Evolutionary conservation across 2,797 vertebrate genomes (phyloP), one percentile per base, ranked within the genome.

Genomic region (Trematomus bernacchii): DNA sequence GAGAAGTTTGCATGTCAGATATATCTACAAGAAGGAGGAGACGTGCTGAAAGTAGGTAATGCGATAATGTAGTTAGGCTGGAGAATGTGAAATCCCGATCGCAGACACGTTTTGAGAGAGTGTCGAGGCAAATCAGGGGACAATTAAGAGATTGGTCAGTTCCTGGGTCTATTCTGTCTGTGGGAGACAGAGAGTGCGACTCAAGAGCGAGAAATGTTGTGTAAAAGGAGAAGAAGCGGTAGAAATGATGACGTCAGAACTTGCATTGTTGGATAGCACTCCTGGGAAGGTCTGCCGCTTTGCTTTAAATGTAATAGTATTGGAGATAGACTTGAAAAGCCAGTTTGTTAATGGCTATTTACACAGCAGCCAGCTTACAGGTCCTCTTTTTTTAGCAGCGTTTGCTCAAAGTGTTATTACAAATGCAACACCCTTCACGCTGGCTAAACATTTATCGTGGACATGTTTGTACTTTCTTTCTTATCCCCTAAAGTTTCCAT

Each of bases 401-500:
- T 85, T 79, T 79, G 51, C 66, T 78, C 57, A 68, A 11, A 54
- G 77, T 82, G 73, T 62, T 43, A 5, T 68, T 64, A 77, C 47
- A 33, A 10, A 4, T 18, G 64, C 47, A 23, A 68, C 66, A 46
- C 30, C 71, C 70, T 75, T 75, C 73, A 78, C 4, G 16, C 55
- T 33, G 30, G 18, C 30, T 61, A 60, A 75, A 50, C 47, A 62
- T 69, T 81, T 69, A 37, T 61, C 70, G 48, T 18, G 10, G 13
- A 42, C 44, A 47, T 75, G 52, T 71, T 21, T 66, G 12, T 69
- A 16, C 30, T 62, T 66, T 60, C n/a, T 21, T 59, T 60, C 52
- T 33, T 33, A 10, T 40, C 1, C 33, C 33, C 33, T 37, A 7
- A 42, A 59, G 59, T 70, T 52, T 62, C 18, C 0, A 18, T 33